These are phyloP conservation scores for Hipparchia semele DNA, from an alignment of 2,888 invertebrate species.

Conservation along the genomic window DNA sequence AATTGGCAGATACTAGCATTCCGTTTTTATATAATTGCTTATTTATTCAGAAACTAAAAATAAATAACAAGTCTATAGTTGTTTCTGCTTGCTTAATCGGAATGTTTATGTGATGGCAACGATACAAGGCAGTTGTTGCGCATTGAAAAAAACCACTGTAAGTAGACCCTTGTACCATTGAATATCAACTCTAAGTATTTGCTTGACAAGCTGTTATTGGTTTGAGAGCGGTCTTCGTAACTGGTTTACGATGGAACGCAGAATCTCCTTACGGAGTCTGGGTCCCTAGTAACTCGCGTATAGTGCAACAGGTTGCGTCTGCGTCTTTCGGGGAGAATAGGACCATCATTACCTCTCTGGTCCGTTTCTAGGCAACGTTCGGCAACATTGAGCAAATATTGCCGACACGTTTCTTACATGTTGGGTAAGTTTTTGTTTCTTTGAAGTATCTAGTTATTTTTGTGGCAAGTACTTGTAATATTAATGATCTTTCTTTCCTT, in stretches of 20 bases:
- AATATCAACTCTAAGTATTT: conserved; percentile 4
- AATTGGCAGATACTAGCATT: not conserved
- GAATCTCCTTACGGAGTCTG: conserved; percentile 52
- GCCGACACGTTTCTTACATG: too few species aligned
- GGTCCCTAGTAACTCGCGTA: conserved; percentile 74
- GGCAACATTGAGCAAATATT: not conserved
- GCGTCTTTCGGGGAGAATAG: conserved; percentile 47
- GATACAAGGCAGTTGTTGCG: conserved; percentile 12
- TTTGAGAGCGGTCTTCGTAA: not conserved
- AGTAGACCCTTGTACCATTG: not conserved
- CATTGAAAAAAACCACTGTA: not conserved
- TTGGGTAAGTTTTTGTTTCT: too few species aligned
- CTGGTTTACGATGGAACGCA: conserved; percentile 8
- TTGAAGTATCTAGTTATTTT: too few species aligned
- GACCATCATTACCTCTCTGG: not conserved
- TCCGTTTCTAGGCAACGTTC: not conserved
- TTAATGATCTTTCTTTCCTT: too few species aligned
- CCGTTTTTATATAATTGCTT: conserved; percentile 9
- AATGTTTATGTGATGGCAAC: conserved; percentile 16
- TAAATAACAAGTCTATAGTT: conserved; percentile 7
- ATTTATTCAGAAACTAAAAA: conserved; percentile 20
- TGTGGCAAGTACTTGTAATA: too few species aligned
- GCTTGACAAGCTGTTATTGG: not conserved
- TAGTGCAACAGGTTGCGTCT: conserved; percentile 69
- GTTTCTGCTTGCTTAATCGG: conserved; percentile 3